Base-by-base conservation (phyloP, 2,888 invertebrate genomes). In the Augochlorella aurata region DNA sequence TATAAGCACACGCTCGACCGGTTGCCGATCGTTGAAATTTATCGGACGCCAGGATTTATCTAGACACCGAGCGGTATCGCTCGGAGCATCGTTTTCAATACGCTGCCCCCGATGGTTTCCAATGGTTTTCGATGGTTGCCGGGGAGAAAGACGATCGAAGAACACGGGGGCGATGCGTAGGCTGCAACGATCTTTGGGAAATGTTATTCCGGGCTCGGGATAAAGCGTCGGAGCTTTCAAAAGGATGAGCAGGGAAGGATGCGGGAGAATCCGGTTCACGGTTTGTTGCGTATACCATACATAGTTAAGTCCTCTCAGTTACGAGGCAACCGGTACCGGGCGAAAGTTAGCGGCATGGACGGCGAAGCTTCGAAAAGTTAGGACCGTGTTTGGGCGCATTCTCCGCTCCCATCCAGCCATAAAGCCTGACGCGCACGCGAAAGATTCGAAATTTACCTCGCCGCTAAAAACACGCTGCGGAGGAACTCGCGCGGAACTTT, bases 291-390 rank as follows among this genome's bases (percentile, higher is more conserved):
- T 73, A 12, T n/a, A 54, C 29, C 68, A 24, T 52, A 69, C 70
- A 73, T 74, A 79, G 81, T 78, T 70, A 70, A 77, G 54, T 45
- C 58, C 21, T 52, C 65, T 45, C n/a, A 12, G 50, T 29, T 52
- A 66, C 21, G 61, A 50, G 61, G 12, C 2, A n/a, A 52, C n/a
- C 2, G 21, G 54, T 2, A 10, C 12, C 21, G 54, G 54, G 54
- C 1, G 54, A 73, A 73, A 78, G 81, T 78, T 81, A 74, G 50
- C 21, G 24, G 44, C 24, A 52, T 10, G 77, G 72, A 65, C 49
- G 73, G 24, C n/a, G 66, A 29, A 71, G 81, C 74, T 71, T 71
- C 47, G 70, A 72, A 74, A 74, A 74, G 74, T 82, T 72, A 67
- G 74, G 8, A 61, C 29, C 21, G 68, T 24, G 72, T 75, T 71